Percentiles rank a stretch among this genome's conserved stretches.
Conservation (phyloP, 1,140 invertebrate species). For the Leptinotarsa texana region DNA sequence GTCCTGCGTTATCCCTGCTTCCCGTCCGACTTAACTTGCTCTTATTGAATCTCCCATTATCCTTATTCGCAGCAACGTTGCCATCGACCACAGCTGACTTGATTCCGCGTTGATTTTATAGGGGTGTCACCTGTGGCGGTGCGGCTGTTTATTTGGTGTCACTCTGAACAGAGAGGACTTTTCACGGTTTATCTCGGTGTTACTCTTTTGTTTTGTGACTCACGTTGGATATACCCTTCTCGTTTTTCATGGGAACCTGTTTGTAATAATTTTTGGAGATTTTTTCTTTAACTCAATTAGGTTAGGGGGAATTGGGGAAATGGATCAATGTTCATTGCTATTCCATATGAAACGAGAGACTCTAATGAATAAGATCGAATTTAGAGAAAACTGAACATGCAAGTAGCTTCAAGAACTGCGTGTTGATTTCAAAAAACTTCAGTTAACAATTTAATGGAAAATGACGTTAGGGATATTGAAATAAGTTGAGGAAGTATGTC, state of each 20-base stretch:
- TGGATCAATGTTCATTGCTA: no score
- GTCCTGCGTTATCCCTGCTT: conserved; percentile 9
- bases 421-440: no score
- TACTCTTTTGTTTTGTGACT: not conserved
- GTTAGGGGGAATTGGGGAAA: no score
- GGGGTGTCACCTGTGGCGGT: conserved; percentile 37
- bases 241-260: no score
- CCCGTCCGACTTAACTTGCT: conserved; percentile 28
- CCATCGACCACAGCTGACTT: conserved; percentile 10
- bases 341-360: no score
- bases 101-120: conserved; percentile 38
- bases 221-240: not conserved
- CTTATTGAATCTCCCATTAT: conserved; percentile 44
- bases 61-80: conserved; percentile 32
- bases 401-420: no score
- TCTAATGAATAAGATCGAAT: no score
- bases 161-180: conserved; percentile 1
- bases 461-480: not conserved
- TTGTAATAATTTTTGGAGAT: no score
- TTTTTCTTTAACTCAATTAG: no score
- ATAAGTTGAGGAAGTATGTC: no score
- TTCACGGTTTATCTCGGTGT: conserved; percentile 9
- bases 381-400: no score
- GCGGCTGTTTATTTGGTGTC: conserved; percentile 30
- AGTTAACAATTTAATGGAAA: not conserved